A percentile compares a stretch with the other conserved stretches of the same genome.
Conservation (phyloP, 1,140 invertebrate species). For the Aphidius gifuensis region DNA sequence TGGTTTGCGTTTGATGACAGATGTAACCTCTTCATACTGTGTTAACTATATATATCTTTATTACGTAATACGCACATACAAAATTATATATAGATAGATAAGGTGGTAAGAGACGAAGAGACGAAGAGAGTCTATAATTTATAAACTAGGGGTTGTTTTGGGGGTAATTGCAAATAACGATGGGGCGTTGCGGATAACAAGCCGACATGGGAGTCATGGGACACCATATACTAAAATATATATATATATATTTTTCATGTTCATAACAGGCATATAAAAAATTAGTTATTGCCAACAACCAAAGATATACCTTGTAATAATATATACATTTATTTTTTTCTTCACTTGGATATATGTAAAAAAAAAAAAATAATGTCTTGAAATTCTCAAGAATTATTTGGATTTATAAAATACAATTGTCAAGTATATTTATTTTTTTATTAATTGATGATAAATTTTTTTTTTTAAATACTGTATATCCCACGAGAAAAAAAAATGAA, state of each 20-base stretch:
- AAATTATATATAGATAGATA: constrained; percentile 39
- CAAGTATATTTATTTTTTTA: too few species aligned
- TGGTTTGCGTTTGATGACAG: constrained; percentile 33
- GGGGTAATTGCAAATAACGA: constrained; percentile 57
- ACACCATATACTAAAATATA: constrained; percentile 33
- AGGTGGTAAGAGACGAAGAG: constrained; percentile 28
- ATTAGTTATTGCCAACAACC: too few species aligned
- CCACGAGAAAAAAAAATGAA: neutral
- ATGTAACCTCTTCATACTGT: constrained; percentile 24
- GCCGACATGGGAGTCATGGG: constrained; percentile 54
- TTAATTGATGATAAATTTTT: neutral
- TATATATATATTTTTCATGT: constrained; percentile 3
- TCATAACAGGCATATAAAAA: neutral
- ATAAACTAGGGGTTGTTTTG: constrained; percentile 54
- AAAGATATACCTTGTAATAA: neutral
- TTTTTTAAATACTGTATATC: neutral
- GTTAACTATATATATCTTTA: constrained; percentile 8
- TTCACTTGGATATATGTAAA: too few species aligned
- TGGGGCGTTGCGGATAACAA: constrained; percentile 54
- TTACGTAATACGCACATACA: constrained; percentile 13
- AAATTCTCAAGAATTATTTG: too few species aligned
- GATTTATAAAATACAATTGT: too few species aligned
- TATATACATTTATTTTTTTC: too few species aligned
- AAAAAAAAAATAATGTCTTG: too few species aligned
- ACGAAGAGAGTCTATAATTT: constrained; percentile 49